Conservation (phyloP, 2,797 vertebrate genomes). For the Spheniscus humboldti region DNA sequence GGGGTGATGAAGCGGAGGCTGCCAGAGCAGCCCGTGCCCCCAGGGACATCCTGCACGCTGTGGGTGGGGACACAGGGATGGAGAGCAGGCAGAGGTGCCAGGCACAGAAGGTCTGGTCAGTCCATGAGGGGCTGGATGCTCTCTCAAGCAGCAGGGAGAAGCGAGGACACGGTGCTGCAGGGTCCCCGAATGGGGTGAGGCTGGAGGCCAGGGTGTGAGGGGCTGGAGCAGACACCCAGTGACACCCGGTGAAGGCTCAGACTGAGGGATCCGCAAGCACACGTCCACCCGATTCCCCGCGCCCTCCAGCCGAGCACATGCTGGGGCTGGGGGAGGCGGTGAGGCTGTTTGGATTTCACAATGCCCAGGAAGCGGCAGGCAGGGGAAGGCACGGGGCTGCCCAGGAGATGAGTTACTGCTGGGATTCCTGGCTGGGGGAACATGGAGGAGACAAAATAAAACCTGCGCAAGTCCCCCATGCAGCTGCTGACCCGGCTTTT, state of each 20-base stretch:
- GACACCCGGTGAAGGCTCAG: neutral
- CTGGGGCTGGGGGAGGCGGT: neutral
- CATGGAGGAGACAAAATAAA: neutral
- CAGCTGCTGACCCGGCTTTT: neutral
- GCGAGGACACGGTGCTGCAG: neutral
- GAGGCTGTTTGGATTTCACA: neutral
- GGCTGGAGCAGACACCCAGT: neutral
- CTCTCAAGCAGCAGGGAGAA: neutral
- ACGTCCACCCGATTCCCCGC: neutral
- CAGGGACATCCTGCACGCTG: fast-evolving
- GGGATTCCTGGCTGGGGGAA: neutral
- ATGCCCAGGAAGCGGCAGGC: neutral
- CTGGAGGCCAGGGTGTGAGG: neutral
- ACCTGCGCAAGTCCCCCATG: fast-evolving
- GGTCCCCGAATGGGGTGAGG: neutral
- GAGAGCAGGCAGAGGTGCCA: neutral
- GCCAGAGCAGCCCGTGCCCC: neutral
- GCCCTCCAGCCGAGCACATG: neutral
- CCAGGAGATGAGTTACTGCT: neutral
- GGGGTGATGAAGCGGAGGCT: neutral
- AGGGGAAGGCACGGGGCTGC: neutral
- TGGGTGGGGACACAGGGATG: fast-evolving
- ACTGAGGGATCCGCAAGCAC: neutral
- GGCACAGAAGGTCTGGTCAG: neutral
- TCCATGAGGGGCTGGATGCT: neutral